A percentile compares a stretch with the other conserved stretches of the same genome.
Evolutionary conservation across 2,113 vertebrate species (phyloP).

Genomic region (Clarias gariepinus): DNA sequence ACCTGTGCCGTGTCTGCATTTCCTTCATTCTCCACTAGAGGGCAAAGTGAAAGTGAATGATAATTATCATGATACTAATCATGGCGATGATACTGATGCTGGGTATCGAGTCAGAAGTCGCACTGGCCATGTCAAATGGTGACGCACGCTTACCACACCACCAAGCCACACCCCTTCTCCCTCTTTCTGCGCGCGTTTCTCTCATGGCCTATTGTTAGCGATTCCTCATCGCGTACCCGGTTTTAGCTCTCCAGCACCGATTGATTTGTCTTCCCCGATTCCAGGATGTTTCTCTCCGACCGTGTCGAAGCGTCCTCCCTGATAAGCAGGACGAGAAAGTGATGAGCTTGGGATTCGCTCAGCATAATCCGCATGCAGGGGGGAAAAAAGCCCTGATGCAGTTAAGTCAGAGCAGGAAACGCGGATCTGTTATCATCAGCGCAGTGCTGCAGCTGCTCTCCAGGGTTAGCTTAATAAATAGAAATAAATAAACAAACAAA

Average conservation of each 20-base stretch:
- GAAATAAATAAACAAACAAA: not conserved
- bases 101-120: not conserved
- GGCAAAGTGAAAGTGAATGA: not conserved
- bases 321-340: not conserved
- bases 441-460: not conserved
- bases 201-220: not conserved
- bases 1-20: not conserved
- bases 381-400: not conserved
- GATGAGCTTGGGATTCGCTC: not conserved
- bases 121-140: not conserved
- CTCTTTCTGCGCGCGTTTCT: conserved; percentile 5
- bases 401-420: not conserved
- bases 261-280: conserved; percentile 16
- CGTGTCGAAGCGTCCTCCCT: not conserved
- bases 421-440: not conserved
- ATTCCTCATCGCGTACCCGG: not conserved
- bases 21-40: not conserved
- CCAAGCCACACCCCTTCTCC: not conserved
- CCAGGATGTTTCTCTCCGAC: not conserved
- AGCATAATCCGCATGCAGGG: not conserved
- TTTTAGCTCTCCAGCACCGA: conserved; percentile 1
- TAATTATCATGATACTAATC: too few relatives aligned
- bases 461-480: not conserved
- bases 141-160: not conserved
- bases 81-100: too few relatives aligned